A percentile compares a stretch with the other conserved stretches of the same genome.
Evolutionary conservation across 1,140 invertebrate genomes (phyloP).

Genomic region (Nymphalis io): DNA sequence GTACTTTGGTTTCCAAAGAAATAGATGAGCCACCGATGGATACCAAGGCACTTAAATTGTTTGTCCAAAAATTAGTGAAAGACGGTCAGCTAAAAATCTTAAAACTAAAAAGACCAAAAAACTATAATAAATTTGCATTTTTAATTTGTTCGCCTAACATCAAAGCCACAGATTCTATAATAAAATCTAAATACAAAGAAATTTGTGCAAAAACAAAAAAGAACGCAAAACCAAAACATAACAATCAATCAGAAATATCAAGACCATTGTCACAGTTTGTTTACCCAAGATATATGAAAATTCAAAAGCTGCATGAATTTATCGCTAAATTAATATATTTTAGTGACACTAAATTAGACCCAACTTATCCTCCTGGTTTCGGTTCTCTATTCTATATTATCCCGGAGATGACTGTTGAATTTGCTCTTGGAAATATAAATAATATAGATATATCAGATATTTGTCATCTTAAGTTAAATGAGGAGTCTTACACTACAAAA

Average conservation of each 20-base stretch:
- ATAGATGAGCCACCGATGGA: slow-evolving; percentile 64
- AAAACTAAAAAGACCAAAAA: slow-evolving; percentile 59
- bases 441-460: slow-evolving; percentile 48
- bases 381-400: slow-evolving; percentile 56
- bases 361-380: slow-evolving; percentile 49
- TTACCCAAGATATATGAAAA: slow-evolving; percentile 68
- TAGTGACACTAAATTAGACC: slow-evolving; percentile 42
- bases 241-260: slow-evolving; percentile 23
- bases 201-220: slow-evolving; percentile 50
- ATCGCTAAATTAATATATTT: slow-evolving; percentile 59
- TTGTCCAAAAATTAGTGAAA: slow-evolving; percentile 61
- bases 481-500: slow-evolving; percentile 50
- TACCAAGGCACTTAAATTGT: slow-evolving; percentile 64
- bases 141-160: slow-evolving; percentile 61
- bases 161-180: slow-evolving; percentile 53
- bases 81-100: slow-evolving; percentile 62
- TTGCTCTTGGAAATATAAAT: slow-evolving; percentile 58
- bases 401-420: slow-evolving; percentile 65
- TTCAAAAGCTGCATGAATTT: slow-evolving; percentile 68
- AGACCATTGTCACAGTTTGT: slow-evolving; percentile 47
- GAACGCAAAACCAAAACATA: slow-evolving; percentile 40
- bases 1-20: slow-evolving; percentile 56
- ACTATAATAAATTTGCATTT: slow-evolving; percentile 49
- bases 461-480: slow-evolving; percentile 46
- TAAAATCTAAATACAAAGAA: slow-evolving; percentile 62